These are phyloP conservation scores for Hypocryptadius cinnamomeus DNA, from an alignment of 2,113 vertebrate genomes.

Conservation along the genomic window DNA sequence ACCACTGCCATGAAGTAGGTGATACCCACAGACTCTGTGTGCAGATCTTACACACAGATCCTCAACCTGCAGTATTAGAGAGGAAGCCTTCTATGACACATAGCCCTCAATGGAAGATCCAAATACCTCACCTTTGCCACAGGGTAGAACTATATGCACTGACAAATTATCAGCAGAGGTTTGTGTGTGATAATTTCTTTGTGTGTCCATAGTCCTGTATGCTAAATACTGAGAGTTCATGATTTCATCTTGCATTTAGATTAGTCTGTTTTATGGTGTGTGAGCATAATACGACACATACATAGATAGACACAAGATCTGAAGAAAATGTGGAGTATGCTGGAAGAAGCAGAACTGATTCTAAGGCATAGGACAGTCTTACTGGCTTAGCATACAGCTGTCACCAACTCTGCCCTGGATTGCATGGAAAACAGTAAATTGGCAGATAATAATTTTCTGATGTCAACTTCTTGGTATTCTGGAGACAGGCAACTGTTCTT, in stretches of 20 bases:
- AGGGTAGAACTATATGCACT: background rate
- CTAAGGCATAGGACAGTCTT: background rate
- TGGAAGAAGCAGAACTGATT: background rate
- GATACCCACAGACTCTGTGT: background rate
- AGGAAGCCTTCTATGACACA: background rate
- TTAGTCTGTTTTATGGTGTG: background rate
- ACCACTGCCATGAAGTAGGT: background rate
- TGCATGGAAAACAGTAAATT: background rate
- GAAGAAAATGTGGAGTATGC: background rate
- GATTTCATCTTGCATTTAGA: background rate
- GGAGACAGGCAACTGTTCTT: background rate
- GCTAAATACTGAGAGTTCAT: background rate
- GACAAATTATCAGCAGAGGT: background rate
- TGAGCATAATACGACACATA: background rate
- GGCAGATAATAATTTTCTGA: background rate
- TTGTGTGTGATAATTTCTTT: background rate
- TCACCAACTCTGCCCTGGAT: background rate
- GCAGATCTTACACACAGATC: accelerated
- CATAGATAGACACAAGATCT: background rate
- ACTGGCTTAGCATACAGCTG: background rate
- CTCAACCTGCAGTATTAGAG: background rate
- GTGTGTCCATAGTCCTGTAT: background rate
- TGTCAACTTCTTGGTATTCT: background rate
- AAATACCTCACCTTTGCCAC: background rate
- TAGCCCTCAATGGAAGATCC: background rate